phyloP scores from a whole-genome alignment of 2,888 invertebrate genomes.

The Mechanitis mazaeus region DNA sequence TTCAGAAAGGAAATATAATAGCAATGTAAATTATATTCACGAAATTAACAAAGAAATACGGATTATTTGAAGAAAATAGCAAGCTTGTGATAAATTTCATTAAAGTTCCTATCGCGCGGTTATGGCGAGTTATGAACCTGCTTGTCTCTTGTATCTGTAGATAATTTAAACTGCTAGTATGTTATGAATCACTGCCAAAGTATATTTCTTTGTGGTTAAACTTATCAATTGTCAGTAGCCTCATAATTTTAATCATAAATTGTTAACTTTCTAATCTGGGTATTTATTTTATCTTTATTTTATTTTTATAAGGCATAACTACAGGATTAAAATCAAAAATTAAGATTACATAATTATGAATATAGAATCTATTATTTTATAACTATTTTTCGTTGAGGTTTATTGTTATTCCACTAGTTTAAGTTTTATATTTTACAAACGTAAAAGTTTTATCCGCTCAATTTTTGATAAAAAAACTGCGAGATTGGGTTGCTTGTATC shows the following conservation, averaged over 20 bases:
- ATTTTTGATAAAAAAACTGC: too few relatives aligned
- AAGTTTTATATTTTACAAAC: too few relatives aligned
- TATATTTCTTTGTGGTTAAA: not conserved
- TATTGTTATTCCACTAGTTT: too few relatives aligned
- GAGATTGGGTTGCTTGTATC: too few relatives aligned
- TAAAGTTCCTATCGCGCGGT: conserved; percentile 36
- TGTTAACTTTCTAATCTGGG: not conserved
- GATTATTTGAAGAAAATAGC: conserved; percentile 44
- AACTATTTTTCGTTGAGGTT: too few relatives aligned
- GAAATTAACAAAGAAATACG: conserved; percentile 18
- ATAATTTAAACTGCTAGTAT: not conserved
- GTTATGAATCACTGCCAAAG: not conserved
- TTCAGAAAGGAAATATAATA: too few relatives aligned
- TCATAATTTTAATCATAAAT: not conserved
- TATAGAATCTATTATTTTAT: too few relatives aligned
- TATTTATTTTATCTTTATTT: not conserved
- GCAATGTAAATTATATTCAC: not conserved
- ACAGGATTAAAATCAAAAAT: too few relatives aligned
- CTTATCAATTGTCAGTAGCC: not conserved
- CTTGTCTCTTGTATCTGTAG: conserved; percentile 10
- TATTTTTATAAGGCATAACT: too few relatives aligned
- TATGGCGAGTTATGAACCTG: conserved; percentile 31
- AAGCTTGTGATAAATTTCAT: conserved; percentile 50
- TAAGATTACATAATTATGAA: too few relatives aligned
- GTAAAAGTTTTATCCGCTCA: too few relatives aligned